These are phyloP conservation scores for Otis tarda DNA, from an alignment of 2,113 vertebrate species.

Conservation along the genomic window DNA sequence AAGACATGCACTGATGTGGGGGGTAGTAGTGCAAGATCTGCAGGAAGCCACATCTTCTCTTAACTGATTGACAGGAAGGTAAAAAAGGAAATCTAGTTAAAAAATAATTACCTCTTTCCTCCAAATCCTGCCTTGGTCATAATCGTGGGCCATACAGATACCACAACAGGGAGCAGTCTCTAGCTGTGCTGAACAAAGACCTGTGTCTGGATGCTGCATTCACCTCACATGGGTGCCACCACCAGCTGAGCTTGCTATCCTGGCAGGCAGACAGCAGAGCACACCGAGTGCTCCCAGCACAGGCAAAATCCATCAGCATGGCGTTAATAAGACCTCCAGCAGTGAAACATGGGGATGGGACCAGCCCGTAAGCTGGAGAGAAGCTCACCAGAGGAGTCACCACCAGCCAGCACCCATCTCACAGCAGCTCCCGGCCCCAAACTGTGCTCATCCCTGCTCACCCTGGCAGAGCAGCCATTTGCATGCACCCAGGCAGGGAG, in stretches of 20 bases:
- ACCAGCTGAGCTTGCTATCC: not conserved
- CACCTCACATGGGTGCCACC: rapidly evolving
- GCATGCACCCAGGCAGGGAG: not conserved
- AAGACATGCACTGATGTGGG: rapidly evolving
- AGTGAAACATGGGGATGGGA: too few species aligned
- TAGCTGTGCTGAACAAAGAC: rapidly evolving
- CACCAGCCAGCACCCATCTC: rapidly evolving
- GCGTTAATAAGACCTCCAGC: not conserved
- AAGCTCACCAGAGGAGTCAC: too few species aligned
- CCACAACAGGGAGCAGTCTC: not conserved
- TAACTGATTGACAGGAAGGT: not conserved
- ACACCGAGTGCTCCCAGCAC: not conserved
- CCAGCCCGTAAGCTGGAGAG: not conserved
- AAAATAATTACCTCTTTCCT: not conserved
- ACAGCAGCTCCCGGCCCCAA: not conserved
- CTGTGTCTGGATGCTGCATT: not conserved
- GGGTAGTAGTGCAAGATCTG: not conserved
- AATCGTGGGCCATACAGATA: rapidly evolving
- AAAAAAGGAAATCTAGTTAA: not conserved
- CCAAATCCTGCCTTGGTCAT: not conserved
- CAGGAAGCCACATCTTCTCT: not conserved
- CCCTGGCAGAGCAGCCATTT: not conserved
- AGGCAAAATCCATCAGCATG: not conserved
- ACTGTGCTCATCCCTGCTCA: not conserved
- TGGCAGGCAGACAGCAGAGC: not conserved